Evolutionary conservation across 2,113 vertebrate species (phyloP).

Genomic region (Dascyllus trimaculatus): DNA sequence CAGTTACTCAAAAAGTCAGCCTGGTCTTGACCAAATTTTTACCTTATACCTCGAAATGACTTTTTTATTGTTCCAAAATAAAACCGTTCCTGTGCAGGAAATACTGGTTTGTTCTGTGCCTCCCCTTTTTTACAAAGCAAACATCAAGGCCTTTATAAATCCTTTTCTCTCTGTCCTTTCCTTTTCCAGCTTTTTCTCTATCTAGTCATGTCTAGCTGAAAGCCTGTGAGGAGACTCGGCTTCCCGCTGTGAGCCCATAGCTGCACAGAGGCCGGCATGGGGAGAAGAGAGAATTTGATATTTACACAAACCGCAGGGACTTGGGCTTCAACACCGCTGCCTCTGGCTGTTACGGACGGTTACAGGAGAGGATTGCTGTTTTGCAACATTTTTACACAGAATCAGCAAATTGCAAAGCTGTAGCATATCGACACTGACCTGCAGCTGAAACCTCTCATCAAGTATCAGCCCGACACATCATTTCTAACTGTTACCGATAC

Average conservation of each 20-base stretch:
- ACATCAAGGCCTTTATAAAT: conserved; percentile 5
- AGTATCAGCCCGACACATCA: too few relatives aligned
- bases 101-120: not conserved
- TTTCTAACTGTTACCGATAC: not conserved
- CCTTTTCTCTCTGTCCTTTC: not conserved
- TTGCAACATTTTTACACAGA: conserved; percentile 27
- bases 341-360: conserved; percentile 27
- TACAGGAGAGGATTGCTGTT: conserved; percentile 26
- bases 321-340: conserved; percentile 12
- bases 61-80: too few relatives aligned
- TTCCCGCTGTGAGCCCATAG: conserved; percentile 38
- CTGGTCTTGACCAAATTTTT: not conserved
- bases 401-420: conserved; percentile 11
- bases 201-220: conserved; percentile 34
- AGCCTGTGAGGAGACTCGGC: conserved; percentile 28
- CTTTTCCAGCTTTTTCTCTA: conserved; percentile 16
- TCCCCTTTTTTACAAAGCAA: conserved; percentile 7
- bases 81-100: not conserved
- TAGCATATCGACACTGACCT: conserved; percentile 15
- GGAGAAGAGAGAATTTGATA: conserved; percentile 45
- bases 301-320: conserved; percentile 61
- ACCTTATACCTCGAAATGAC: too few relatives aligned
- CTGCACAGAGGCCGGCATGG: conserved; percentile 29
- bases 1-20: too few relatives aligned
- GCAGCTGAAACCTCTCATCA: not conserved